Evolutionary conservation across 2,888 invertebrate genomes (phyloP).

Genomic region (Hedya salicella): DNA sequence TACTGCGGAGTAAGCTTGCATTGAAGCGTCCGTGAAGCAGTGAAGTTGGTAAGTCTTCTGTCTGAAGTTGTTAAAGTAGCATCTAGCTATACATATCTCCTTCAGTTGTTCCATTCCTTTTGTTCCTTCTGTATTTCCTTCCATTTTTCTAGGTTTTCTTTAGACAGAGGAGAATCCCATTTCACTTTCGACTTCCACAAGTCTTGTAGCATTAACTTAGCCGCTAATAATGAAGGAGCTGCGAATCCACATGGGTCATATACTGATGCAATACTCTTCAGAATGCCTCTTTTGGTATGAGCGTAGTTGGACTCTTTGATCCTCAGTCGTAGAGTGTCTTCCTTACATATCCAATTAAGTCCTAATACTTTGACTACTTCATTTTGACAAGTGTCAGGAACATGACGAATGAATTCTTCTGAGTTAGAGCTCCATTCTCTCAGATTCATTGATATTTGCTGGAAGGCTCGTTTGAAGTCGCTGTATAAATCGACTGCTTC

Average conservation of each 20-base stretch:
- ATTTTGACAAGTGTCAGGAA: background rate
- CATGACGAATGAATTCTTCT: background rate
- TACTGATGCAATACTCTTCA: background rate
- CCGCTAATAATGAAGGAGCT: background rate
- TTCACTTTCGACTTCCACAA: conserved; percentile 1
- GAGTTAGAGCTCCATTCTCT: conserved; percentile 13
- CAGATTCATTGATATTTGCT: conserved; percentile 1
- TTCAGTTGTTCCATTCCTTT: conserved; percentile 5
- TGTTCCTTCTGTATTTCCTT: conserved; percentile 25
- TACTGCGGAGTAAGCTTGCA: background rate
- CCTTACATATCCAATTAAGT: background rate
- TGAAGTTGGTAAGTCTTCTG: no score
- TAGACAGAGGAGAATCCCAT: background rate
- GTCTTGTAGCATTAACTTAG: conserved; percentile 4
- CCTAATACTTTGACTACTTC: background rate
- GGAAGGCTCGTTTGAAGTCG: background rate
- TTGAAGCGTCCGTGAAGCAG: conserved; percentile 10
- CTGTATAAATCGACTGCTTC: background rate
- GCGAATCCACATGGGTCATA: conserved; percentile 3
- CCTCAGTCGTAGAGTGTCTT: conserved; percentile 3
- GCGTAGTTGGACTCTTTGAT: background rate
- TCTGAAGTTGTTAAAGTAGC: no score
- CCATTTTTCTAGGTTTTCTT: background rate
- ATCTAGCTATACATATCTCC: background rate
- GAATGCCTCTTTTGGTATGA: background rate